phyloP scores from a whole-genome alignment of 1,140 invertebrate genomes.

The Nasonia longicornis region DNA sequence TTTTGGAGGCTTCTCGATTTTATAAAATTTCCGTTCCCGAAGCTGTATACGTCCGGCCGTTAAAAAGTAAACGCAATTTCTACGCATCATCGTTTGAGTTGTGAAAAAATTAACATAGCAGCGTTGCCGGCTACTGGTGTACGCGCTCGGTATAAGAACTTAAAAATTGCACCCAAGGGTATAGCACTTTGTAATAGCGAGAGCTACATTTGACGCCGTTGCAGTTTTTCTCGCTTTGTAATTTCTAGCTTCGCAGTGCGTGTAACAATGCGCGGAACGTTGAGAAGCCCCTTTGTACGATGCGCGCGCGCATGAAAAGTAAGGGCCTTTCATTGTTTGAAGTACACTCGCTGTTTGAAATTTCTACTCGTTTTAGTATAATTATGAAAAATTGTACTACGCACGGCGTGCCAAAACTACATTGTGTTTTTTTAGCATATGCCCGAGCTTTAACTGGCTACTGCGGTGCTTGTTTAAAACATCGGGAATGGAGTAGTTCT shows the following conservation, averaged over 20 bases:
- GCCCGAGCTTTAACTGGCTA: no score
- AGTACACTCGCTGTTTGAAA: background rate
- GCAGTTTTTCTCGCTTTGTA: constrained; percentile 13
- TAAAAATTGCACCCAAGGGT: constrained; percentile 24
- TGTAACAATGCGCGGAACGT: background rate
- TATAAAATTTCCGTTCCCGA: background rate
- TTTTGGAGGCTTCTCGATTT: no score
- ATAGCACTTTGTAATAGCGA: constrained; percentile 7
- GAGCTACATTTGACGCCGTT: constrained; percentile 24
- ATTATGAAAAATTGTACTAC: no score
- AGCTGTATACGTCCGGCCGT: background rate
- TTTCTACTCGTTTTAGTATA: background rate
- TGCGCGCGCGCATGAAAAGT: background rate
- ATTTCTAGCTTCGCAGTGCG: background rate
- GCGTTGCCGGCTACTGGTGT: background rate
- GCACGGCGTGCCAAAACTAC: no score
- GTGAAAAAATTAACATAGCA: constrained; percentile 2
- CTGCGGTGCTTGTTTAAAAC: no score
- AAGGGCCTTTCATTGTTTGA: background rate
- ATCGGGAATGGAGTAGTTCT: no score
- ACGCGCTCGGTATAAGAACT: background rate
- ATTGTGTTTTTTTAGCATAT: no score
- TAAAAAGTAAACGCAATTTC: constrained; percentile 5
- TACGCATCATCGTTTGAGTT: background rate
- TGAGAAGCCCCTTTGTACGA: no score